Base-by-base conservation (phyloP, 2,113 vertebrate genomes). In the Blennius ocellaris region DNA sequence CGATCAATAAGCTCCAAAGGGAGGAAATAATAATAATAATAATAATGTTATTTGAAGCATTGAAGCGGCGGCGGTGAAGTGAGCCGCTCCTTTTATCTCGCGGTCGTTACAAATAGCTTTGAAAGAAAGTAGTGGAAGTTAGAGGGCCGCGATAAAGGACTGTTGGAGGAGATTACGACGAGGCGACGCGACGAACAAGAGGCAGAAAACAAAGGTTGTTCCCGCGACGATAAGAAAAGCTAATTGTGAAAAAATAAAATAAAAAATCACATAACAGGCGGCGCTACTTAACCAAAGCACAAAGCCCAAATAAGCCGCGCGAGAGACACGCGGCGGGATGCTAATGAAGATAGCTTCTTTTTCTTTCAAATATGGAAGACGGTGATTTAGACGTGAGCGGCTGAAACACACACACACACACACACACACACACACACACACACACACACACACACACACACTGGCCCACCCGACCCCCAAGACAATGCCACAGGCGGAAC, bases 51-150 rank as follows among this genome's bases (percentile, higher is more conserved):
- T 30, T 30, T 30, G 4, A 30, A 30, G 21, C 21, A 30, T 30
- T 30, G 4, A 30, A 30, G 21, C 21, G 4, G 21, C 4, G 21
- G 21, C 21, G 21, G 21, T 30, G 21, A 30, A 30, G 21, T 2
- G 21, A 30, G 21, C 36, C 40, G 69, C 43, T 67, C 10, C 45
- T 2, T 75, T 82, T 80, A 72, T 79, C 58, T 75, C 52, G 11
- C 51, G 7, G 69, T 83, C 37, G 43, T 83, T 77, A 83, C 73
- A 87, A 88, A 88, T 70, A 73, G 74, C 76, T 74, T 5, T 73
- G 67, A 79, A 64, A 44, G 69, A 52, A 85, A 88, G 74, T 38
- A 75, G 73, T 53, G 38, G 53, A 69, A 76, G 17, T 30, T 30
- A 30, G 21, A 77, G 44, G 55, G 38, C 59, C 47, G 69, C 54